Conservation (phyloP, 2,797 vertebrate species). For the Neomorphus geoffroyi region DNA sequence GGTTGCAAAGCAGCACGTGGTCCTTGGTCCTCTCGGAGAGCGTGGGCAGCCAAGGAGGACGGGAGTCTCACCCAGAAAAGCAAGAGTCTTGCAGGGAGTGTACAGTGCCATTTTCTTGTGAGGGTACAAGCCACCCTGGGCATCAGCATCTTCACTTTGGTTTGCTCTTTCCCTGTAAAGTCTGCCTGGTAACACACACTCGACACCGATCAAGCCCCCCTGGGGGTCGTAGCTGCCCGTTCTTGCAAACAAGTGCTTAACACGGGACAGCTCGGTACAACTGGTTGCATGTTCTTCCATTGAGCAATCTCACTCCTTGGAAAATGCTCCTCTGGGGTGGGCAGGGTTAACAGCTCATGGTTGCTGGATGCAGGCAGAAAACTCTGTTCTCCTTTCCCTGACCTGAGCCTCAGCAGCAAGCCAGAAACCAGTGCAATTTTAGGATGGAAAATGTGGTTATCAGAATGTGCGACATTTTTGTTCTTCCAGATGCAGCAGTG, state of each 20-base stretch:
- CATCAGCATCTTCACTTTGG: background rate
- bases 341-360: background rate
- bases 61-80: background rate
- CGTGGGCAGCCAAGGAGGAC: background rate
- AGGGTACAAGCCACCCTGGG: background rate
- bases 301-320: background rate
- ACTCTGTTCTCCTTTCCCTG: background rate
- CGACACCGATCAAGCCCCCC: background rate
- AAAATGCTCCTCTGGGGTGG: background rate
- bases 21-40: background rate
- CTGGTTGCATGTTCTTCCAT: rapidly evolving
- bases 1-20: background rate
- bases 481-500: background rate
- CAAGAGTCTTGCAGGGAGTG: background rate
- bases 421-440: background rate
- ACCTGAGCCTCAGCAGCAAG: background rate
- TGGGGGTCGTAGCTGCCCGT: background rate
- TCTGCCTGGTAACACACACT: slow-evolving; percentile 26
- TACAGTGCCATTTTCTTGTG: background rate
- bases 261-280: rapidly evolving
- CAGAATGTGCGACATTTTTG: rapidly evolving
- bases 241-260: background rate
- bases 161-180: background rate
- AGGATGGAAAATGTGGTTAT: background rate
- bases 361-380: background rate